These are phyloP conservation scores for Nettapus auritus DNA, from an alignment of 2,113 vertebrate genomes.

Conservation along the genomic window DNA sequence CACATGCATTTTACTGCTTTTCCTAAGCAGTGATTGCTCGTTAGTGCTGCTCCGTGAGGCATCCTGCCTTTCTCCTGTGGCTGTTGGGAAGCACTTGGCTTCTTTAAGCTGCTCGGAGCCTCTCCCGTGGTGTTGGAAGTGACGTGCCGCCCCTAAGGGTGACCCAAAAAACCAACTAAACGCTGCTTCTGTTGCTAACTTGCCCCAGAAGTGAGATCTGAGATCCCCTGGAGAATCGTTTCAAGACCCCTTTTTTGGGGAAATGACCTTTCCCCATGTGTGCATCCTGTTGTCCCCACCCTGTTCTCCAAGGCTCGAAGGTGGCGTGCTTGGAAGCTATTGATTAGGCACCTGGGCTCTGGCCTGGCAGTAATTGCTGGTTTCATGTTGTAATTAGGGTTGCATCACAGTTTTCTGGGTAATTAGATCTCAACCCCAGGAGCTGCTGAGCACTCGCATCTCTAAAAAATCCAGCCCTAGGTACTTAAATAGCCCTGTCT, in stretches of 20 bases:
- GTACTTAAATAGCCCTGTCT: background rate
- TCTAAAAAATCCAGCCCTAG: background rate
- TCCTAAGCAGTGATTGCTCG: background rate
- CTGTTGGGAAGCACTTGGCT: background rate
- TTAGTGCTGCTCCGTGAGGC: background rate
- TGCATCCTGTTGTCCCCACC: background rate
- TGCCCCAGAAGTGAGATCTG: background rate
- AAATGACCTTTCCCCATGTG: background rate
- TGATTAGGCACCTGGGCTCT: background rate
- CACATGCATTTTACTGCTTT: background rate
- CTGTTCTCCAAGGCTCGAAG: background rate
- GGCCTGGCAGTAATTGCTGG: background rate
- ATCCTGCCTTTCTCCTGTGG: background rate
- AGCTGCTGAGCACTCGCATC: background rate
- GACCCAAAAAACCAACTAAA: background rate
- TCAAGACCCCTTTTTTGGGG: background rate
- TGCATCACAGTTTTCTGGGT: background rate
- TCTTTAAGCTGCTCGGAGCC: background rate
- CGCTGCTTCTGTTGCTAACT: background rate
- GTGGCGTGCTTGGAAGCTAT: background rate
- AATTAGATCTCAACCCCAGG: background rate
- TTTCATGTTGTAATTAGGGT: background rate
- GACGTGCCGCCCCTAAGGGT: accelerated
- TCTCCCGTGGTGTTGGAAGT: background rate
- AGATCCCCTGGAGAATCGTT: background rate